Evolutionary conservation across 2,113 vertebrate species (phyloP).

Genomic region (Oreocharis arfaki): DNA sequence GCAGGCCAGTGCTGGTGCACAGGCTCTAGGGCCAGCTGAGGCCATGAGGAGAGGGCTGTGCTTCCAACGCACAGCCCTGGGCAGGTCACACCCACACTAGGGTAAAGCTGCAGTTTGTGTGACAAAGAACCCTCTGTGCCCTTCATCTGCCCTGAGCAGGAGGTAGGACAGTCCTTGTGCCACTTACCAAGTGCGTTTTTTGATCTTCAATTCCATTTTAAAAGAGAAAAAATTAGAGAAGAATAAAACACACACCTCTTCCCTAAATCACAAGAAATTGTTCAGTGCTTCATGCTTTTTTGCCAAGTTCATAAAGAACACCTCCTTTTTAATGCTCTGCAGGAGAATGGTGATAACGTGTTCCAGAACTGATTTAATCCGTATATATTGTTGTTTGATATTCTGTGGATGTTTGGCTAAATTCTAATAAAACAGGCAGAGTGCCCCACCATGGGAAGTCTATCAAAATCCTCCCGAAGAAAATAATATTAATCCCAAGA

Average conservation of each 20-base stretch:
- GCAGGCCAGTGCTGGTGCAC: background rate
- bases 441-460: background rate
- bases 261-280: background rate
- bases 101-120: fast-evolving
- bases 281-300: background rate
- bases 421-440: background rate
- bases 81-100: fast-evolving
- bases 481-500: background rate
- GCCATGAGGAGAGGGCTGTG: background rate
- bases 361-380: background rate
- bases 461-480: background rate
- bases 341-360: background rate
- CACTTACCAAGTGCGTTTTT: background rate
- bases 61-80: background rate
- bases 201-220: background rate
- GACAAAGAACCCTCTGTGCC: background rate
- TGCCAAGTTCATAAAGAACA: background rate
- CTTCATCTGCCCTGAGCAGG: background rate
- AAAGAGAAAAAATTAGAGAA: background rate
- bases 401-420: background rate
- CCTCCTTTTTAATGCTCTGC: background rate
- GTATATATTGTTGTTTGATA: background rate
- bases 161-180: background rate
- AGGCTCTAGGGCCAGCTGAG: background rate
- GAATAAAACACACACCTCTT: background rate